Evolutionary conservation across 2,113 vertebrate species (phyloP), one percentile per base, ranked within the genome.

Genomic region (Promerops cafer): DNA sequence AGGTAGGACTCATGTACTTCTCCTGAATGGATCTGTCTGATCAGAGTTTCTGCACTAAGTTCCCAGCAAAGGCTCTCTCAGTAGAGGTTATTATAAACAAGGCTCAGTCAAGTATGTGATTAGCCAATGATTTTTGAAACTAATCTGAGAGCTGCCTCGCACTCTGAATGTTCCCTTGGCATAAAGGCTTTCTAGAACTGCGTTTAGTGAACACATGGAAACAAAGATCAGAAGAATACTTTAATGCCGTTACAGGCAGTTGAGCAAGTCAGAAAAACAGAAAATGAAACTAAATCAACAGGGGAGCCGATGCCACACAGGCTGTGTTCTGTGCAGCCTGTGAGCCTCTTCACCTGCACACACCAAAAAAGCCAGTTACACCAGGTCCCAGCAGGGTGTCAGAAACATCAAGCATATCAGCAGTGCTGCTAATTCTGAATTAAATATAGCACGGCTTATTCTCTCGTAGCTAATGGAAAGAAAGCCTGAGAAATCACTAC

Each of bases 231-330:
- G 91, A 97, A 95, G 96, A 96, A 97, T 95, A 93, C 86, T 96
- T 95, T 40, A 94, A 90, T 82, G 89, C 78, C 26, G 84, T 96
- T 93, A 95, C 93, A 97, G 97, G 93, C 97, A 96, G 97, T 96
- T 96, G 70, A 96, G 86, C 90, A 95, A 94, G 82, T 83, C 94
- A 97, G 96, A 76, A 96, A 97, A 97, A 97, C 96, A 97, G 94
- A 97, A 97, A 97, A 95, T 83, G 93, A 97, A 97, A 97, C 92
- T 95, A 96, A 97, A 94, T 94, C 96, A 97, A 97, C 96, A 97
- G 95, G 95, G 87, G 89, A 89, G 90, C 91, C 9, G 2, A 92
- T 96, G 96, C 92, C 96, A 96, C 90, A 91, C 94, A 91, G 92
- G 77, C 93, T 83, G 91, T 45, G 49, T 24, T 79, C 53, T 74